These are phyloP conservation scores for Turritopsis dohrnii DNA, from an alignment of 30 jellyfish, hydroid and myxozoan species.

Conservation along the genomic window DNA sequence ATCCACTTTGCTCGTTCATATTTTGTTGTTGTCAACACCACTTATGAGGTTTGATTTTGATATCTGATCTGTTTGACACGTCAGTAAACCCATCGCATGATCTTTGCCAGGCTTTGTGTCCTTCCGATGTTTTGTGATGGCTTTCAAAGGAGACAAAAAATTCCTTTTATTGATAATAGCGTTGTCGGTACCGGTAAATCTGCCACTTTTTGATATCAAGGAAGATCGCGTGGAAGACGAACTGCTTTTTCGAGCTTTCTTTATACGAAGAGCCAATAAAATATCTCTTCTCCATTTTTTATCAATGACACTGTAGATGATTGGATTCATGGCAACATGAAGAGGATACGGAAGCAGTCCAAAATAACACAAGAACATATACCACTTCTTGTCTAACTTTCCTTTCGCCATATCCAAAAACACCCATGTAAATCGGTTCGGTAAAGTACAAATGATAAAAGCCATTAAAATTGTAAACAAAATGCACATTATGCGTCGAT, in stretches of 20 bases:
- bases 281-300: conserved; percentile 1
- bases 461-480: neutral
- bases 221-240: neutral
- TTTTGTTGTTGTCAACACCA: neutral
- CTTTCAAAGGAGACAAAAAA: neutral
- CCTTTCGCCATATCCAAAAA: neutral
- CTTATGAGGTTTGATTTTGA: neutral
- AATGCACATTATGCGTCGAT: neutral
- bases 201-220: neutral
- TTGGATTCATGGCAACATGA: conserved; percentile 1
- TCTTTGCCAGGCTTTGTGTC: neutral
- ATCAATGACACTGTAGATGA: neutral
- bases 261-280: neutral
- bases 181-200: neutral
- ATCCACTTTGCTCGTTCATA: neutral
- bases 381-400: neutral
- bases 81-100: neutral
- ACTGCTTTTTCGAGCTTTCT: neutral
- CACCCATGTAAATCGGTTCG: neutral
- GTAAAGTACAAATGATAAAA: neutral
- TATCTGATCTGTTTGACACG: neutral
- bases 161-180: neutral
- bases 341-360: neutral
- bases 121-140: neutral
- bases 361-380: neutral